A percentile compares a stretch with the other conserved stretches of the same genome.
Evolutionary conservation across 2,113 vertebrate species (phyloP).

Genomic region (Passer montanus): DNA sequence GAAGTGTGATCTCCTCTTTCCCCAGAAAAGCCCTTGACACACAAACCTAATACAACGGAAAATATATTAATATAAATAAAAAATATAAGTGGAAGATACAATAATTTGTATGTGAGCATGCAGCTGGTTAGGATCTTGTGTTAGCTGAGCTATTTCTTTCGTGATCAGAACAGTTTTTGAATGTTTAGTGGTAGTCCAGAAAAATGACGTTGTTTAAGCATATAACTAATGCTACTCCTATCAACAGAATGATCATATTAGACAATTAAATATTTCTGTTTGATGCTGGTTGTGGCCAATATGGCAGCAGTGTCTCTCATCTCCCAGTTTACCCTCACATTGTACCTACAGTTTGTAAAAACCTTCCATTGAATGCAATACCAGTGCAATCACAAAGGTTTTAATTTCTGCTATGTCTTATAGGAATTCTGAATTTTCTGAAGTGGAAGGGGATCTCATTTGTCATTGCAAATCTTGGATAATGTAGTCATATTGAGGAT

Average conservation of each 20-base stretch:
- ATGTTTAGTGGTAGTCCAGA: not conserved
- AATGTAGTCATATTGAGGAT: not conserved
- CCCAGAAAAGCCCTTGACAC: not conserved
- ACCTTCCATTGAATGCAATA: not conserved
- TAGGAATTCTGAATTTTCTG: not conserved
- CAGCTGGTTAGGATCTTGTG: not conserved
- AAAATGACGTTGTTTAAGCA: not conserved
- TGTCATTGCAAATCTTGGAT: not conserved
- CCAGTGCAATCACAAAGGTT: not conserved
- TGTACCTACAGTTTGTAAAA: not conserved
- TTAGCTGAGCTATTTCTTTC: not conserved
- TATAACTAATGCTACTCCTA: not conserved
- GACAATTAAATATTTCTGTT: not conserved
- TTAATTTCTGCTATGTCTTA: not conserved
- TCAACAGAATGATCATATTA: not conserved
- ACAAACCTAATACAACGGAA: rapidly evolving
- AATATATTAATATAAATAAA: not conserved
- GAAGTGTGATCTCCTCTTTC: not conserved
- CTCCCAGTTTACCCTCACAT: not conserved
- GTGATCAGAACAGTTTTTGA: not conserved
- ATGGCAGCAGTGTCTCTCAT: not conserved
- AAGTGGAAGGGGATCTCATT: not conserved
- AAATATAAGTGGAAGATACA: not conserved
- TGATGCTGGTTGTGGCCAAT: rapidly evolving
- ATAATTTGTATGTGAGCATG: not conserved